Base-by-base conservation (phyloP, 2,888 invertebrate genomes). In the Rotaria magnacalcarata region DNA sequence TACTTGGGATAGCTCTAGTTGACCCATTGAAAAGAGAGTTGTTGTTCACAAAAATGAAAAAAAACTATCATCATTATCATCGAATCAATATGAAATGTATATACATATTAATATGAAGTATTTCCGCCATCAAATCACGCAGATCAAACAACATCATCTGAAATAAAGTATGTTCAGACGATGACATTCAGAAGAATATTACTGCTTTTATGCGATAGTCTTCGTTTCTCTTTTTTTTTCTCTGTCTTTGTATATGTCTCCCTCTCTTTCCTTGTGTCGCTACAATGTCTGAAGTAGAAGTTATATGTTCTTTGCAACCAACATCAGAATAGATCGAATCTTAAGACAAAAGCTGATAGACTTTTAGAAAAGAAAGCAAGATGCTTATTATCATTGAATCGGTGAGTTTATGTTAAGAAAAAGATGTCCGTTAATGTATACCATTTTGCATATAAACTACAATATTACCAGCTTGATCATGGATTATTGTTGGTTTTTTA, bases 81-180 rank as follows among this genome's bases (percentile, higher is more conserved):
- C 34, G 67, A 67, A 67, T 67, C 67, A 67, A 67, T 67, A 67
- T 67, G 67, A 67, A 34, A 67, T 54, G 21, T 19, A 54, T 67
- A 67, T 8, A 67, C 34, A 67, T 16, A 67, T 34, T 27, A 10
- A 67, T 34, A 67, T 34, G 19, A 34, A 67, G 27, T 67, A 67
- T 67, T 67, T 67, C 67, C 67, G 67, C 34, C 34, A 67, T 67
- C 27, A 41, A 27, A 14, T 67, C 67, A 67, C 67, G 67, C 67
- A 67, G 67, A 67, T 67, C 67, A 67, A 67, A 67, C 67, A 67
- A 3, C 19, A 16, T 67, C 67, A 11, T 34, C 4, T 16, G 11
- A 67, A 34, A 67, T 34, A 67, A 19, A 34, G 27, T 41, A 34
- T 67, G 67, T 34, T 67, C 67, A 67, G 34, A 5, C 67, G 5